Evolutionary conservation across 2,113 vertebrate species (phyloP).

Genomic region (Zosterops pallidus): DNA sequence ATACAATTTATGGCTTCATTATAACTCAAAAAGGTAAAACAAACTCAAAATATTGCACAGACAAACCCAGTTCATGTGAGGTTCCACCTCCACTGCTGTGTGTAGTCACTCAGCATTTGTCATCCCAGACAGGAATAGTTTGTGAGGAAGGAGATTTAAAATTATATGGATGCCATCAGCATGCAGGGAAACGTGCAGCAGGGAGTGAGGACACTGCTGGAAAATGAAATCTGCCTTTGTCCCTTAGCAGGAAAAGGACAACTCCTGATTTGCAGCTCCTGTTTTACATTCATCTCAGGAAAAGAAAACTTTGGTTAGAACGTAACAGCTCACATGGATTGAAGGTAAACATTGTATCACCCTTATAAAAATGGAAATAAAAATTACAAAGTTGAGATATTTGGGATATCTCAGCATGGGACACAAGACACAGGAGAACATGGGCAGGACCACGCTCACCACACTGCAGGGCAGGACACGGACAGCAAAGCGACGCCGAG

Average conservation of each 20-base stretch:
- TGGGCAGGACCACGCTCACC: background rate
- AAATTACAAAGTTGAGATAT: background rate
- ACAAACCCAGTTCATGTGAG: background rate
- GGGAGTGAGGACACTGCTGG: background rate
- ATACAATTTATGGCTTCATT: background rate
- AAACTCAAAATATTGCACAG: conserved; percentile 44
- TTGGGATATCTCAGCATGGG: rapidly evolving
- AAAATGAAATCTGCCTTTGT: background rate
- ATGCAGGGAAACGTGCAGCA: background rate
- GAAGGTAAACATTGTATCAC: background rate
- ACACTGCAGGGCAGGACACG: background rate
- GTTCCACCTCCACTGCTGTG: background rate
- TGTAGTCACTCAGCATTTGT: background rate
- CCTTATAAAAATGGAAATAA: background rate
- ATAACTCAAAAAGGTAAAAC: background rate
- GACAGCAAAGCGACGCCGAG: background rate
- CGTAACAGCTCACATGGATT: rapidly evolving
- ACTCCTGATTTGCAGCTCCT: background rate
- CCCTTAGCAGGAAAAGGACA: background rate
- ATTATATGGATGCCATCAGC: background rate
- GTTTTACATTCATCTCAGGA: conserved; percentile 3
- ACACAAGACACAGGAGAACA: background rate
- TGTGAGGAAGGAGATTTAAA: background rate
- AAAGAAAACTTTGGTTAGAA: conserved; percentile 42
- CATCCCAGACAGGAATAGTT: background rate